Percentiles rank a stretch among this genome's conserved stretches.
phyloP scores from a whole-genome alignment of 2,888 invertebrate genomes.

The Eilema griseolum region DNA sequence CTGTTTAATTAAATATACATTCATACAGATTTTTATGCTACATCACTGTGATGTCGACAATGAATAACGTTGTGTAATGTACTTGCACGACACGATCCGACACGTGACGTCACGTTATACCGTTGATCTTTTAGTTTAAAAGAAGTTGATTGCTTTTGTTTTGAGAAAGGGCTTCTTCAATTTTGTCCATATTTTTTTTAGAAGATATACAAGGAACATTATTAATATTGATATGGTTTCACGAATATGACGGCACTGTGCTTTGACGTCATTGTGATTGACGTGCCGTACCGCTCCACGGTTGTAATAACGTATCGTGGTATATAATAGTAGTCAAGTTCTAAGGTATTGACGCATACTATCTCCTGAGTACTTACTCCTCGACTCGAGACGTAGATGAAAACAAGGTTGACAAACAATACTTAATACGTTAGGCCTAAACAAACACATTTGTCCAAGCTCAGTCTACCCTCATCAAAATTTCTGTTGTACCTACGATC shows the following conservation, averaged over 20 bases:
- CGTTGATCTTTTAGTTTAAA: neutral
- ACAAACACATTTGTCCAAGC: slow-evolving; percentile 51
- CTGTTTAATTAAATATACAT: neutral
- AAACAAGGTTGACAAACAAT: slow-evolving; percentile 49
- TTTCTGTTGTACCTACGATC: slow-evolving; percentile 31
- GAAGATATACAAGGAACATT: too few species aligned
- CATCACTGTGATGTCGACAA: neutral
- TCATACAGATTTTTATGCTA: neutral
- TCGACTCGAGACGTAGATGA: slow-evolving; percentile 27
- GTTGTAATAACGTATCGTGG: slow-evolving; percentile 29
- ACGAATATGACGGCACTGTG: neutral
- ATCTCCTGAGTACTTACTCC: slow-evolving; percentile 33
- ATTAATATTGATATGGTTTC: neutral
- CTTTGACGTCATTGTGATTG: neutral
- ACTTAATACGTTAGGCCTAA: slow-evolving; percentile 43
- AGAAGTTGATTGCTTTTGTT: too few species aligned
- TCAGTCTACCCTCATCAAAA: slow-evolving; percentile 45
- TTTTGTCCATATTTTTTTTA: neutral
- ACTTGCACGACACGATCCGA: neutral
- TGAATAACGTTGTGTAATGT: too few species aligned
- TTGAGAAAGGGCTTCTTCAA: too few species aligned
- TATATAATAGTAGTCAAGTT: neutral
- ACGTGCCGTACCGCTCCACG: neutral
- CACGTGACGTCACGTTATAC: too few species aligned
- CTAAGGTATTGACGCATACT: neutral